These are phyloP conservation scores for Orthosia incerta DNA, from an alignment of 2,888 invertebrate genomes.

Conservation along the genomic window DNA sequence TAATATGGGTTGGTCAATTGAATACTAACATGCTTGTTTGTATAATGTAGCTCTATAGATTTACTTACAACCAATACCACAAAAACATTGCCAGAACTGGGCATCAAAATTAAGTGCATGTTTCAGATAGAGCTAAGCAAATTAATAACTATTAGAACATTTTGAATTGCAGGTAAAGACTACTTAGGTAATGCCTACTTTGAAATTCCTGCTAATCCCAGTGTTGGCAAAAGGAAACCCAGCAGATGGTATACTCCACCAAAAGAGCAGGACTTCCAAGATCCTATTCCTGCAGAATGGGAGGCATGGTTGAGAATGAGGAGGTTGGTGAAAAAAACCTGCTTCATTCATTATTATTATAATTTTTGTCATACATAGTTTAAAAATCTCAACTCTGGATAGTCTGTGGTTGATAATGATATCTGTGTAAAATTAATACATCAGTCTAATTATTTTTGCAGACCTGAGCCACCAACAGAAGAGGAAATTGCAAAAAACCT, in stretches of 20 bases:
- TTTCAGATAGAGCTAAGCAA: not conserved
- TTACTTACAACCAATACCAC: too few relatives aligned
- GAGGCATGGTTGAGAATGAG: constrained; percentile 95
- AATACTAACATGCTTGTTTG: not conserved
- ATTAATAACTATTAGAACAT: not conserved
- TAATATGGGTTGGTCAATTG: constrained; percentile 77
- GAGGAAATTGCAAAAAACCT: constrained; percentile 94
- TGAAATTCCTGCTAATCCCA: constrained; percentile 93
- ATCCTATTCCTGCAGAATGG: constrained; percentile 96
- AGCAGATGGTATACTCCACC: constrained; percentile 94
- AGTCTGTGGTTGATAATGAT: not conserved
- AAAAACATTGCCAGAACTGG: not conserved
- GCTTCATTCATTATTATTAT: not conserved
- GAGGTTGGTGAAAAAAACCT: constrained; percentile 76
- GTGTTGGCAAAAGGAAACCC: constrained; percentile 92
- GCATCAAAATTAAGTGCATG: not conserved
- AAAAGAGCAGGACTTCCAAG: constrained; percentile 92
- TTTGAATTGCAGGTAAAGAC: constrained; percentile 92
- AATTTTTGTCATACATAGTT: not conserved
- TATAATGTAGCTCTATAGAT: not conserved
- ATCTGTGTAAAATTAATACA: not conserved
- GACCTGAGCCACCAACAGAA: constrained; percentile 92
- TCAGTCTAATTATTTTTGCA: constrained; percentile 66
- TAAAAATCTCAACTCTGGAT: not conserved
- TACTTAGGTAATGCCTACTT: constrained; percentile 95